These are phyloP conservation scores for Drosophila infuscata DNA, from an alignment of 2,888 invertebrate genomes.

Conservation along the genomic window DNA sequence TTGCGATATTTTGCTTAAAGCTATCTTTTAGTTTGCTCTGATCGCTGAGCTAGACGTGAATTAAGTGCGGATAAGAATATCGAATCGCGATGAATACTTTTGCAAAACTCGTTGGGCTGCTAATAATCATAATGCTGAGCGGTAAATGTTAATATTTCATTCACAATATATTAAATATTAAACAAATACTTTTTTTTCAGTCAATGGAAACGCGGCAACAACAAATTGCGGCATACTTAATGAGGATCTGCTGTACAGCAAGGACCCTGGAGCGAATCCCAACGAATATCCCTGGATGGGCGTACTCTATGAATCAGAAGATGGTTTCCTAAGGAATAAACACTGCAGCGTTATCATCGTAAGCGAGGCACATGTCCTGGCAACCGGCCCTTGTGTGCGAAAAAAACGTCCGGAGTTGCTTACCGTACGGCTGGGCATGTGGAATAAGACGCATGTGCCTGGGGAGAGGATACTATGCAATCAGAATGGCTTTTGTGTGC, in stretches of 20 bases:
- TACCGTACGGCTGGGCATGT: too few species aligned
- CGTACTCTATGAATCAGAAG: conserved; percentile 19
- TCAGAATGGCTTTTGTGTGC: too few species aligned
- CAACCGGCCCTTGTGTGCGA: too few species aligned
- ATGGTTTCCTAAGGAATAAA: conserved; percentile 1
- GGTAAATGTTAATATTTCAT: conserved; percentile 31
- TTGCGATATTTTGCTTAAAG: neutral
- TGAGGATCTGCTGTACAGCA: conserved; percentile 49
- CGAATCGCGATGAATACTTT: conserved; percentile 25
- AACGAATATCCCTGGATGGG: conserved; percentile 65
- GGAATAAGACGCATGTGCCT: too few species aligned
- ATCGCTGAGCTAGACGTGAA: conserved; percentile 23
- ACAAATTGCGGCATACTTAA: conserved; percentile 49
- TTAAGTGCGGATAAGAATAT: conserved; percentile 21
- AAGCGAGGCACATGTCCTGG: too few species aligned
- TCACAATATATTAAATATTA: neutral
- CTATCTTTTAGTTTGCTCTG: conserved; percentile 30
- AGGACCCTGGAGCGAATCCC: conserved; percentile 34
- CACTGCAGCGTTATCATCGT: conserved; percentile 26
- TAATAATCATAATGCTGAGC: conserved; percentile 24
- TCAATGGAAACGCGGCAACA: neutral
- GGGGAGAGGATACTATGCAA: too few species aligned
- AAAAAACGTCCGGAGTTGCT: too few species aligned
- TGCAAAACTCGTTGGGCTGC: conserved; percentile 44
- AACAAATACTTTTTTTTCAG: neutral